Conservation (phyloP, 2,113 vertebrate species). For the Gallinago media region DNA sequence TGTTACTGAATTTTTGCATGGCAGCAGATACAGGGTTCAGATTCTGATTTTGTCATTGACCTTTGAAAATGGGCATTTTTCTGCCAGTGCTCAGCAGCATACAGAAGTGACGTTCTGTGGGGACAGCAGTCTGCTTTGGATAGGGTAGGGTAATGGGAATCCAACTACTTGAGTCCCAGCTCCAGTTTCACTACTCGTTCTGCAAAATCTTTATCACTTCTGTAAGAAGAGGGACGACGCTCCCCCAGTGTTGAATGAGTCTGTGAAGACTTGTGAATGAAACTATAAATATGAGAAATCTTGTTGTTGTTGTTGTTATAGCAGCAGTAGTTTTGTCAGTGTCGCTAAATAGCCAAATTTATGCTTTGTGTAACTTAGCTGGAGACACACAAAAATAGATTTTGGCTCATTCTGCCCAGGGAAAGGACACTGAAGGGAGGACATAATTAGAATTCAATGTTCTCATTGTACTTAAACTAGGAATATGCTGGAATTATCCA, state of each 20-base stretch:
- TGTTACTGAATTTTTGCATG: not conserved
- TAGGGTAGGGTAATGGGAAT: not conserved
- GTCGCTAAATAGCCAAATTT: not conserved
- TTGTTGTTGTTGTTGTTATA: not conserved
- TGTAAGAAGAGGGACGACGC: not conserved
- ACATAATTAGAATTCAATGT: slow-evolving; percentile 52
- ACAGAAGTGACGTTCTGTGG: not conserved
- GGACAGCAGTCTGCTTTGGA: not conserved
- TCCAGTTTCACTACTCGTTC: not conserved
- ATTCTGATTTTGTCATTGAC: not conserved
- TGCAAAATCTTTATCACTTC: not conserved
- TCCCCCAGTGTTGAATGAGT: not conserved
- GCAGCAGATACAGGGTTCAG: not conserved
- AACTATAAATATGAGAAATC: not conserved
- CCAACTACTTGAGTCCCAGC: not conserved
- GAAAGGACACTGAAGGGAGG: not conserved
- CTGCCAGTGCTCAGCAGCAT: not conserved
- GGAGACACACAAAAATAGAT: not conserved
- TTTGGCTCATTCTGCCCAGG: slow-evolving; percentile 7
- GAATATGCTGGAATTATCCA: slow-evolving; percentile 54
- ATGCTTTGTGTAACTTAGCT: not conserved
- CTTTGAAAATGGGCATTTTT: not conserved
- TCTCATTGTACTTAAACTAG: slow-evolving; percentile 57
- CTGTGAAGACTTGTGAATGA: not conserved
- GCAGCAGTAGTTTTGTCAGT: not conserved